Conservation (phyloP, 64 coral and sea anemone genomes). For the Montipora sp. region DNA sequence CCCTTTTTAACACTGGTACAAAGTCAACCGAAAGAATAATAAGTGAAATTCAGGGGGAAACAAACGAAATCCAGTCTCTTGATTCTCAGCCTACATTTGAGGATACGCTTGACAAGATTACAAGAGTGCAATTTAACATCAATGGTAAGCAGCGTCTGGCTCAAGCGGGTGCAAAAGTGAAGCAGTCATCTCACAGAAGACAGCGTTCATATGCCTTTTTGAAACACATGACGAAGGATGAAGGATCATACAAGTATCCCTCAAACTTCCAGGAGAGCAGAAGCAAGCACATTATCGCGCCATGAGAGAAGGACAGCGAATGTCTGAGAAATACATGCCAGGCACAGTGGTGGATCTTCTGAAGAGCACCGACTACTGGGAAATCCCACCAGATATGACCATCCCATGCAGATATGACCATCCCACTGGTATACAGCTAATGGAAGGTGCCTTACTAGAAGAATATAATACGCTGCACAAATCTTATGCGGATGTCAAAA, state of each 20-base stretch:
- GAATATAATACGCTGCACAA: too few relatives aligned
- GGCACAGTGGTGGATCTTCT: too few relatives aligned
- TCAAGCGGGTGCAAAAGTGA: constrained; percentile 1
- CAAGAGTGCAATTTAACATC: constrained; percentile 61
- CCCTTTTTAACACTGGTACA: constrained; percentile 41
- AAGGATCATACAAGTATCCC: constrained; percentile 34
- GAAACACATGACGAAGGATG: neutral
- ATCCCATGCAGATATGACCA: too few relatives aligned
- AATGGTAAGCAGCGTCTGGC: constrained; percentile 48
- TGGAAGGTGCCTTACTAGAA: too few relatives aligned
- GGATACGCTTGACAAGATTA: constrained; percentile 47
- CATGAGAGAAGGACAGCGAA: too few relatives aligned
- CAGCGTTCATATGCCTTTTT: neutral
- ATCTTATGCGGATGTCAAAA: too few relatives aligned
- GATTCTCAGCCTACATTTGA: constrained; percentile 54
- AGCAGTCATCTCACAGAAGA: neutral
- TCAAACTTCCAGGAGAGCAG: constrained; percentile 16
- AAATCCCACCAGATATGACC: too few relatives aligned
- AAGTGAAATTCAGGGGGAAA: constrained; percentile 70
- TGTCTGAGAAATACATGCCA: too few relatives aligned
- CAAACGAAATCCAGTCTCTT: constrained; percentile 53
- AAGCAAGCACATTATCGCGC: constrained; percentile 7
- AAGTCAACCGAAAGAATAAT: constrained; percentile 37
- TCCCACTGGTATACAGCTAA: too few relatives aligned
- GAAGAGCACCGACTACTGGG: too few relatives aligned